Percentiles rank a stretch among this genome's conserved stretches.
phyloP scores from a whole-genome alignment of 2,797 vertebrate genomes.

The Sebastes itinus region DNA sequence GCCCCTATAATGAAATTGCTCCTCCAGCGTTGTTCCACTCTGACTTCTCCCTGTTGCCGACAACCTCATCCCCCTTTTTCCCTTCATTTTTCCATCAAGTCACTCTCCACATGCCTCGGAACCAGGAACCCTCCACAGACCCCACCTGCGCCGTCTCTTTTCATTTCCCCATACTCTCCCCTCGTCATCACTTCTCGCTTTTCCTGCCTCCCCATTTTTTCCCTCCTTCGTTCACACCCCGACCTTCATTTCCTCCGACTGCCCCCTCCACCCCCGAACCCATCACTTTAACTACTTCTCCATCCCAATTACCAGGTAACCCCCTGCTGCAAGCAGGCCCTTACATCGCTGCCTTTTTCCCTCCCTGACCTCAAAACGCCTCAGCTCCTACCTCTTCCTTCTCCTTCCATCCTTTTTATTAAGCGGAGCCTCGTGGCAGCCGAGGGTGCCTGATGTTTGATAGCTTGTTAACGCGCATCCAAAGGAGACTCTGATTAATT shows the following conservation, averaged over 20 bases:
- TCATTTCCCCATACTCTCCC: neutral
- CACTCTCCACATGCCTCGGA: conserved; percentile 3
- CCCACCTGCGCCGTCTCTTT: neutral
- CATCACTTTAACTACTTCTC: conserved; percentile 56
- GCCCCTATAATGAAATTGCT: conserved; percentile 54
- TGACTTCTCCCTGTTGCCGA: conserved; percentile 9
- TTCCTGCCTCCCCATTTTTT: neutral
- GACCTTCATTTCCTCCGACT: conserved; percentile 27
- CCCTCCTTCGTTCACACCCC: neutral
- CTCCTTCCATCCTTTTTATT: conserved; percentile 52
- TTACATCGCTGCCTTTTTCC: conserved; percentile 35
- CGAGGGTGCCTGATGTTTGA: conserved; percentile 62
- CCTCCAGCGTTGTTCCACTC: conserved; percentile 27
- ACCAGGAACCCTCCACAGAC: conserved; percentile 1
- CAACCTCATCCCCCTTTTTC: conserved; percentile 8
- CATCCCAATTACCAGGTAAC: conserved; percentile 68
- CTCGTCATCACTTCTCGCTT: neutral
- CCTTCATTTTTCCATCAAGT: conserved; percentile 51
- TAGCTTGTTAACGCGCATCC: conserved; percentile 73
- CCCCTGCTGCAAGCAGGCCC: conserved; percentile 41
- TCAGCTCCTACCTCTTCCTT: conserved; percentile 2
- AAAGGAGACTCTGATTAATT: conserved; percentile 70
- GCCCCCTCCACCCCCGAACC: neutral
- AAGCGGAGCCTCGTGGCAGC: conserved; percentile 40
- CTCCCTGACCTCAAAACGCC: conserved; percentile 55